phyloP scores from a whole-genome alignment of 2,888 invertebrate genomes.

The Selenia dentaria region DNA sequence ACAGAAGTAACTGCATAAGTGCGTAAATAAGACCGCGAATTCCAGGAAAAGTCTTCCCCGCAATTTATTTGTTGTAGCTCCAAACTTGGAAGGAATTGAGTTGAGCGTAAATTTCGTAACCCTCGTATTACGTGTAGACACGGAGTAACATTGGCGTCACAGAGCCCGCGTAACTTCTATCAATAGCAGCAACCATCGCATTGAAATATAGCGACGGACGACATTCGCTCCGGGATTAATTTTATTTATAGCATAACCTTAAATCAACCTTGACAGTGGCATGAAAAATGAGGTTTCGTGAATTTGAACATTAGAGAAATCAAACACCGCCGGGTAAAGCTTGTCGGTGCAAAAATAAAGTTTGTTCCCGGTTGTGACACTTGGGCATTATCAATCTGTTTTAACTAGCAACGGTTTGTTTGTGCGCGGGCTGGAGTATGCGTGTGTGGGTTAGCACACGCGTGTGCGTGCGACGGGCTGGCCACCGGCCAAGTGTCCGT shows the following conservation, averaged over 20 bases:
- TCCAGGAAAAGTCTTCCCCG: too few species aligned
- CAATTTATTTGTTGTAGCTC: too few species aligned
- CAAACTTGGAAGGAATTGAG: too few species aligned
- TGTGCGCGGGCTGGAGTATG: constrained; percentile 35
- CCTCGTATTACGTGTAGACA: constrained; percentile 5
- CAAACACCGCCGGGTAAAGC: constrained; percentile 62
- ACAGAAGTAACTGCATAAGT: too few species aligned
- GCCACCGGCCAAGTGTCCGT: constrained; percentile 44
- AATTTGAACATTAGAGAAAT: constrained; percentile 64
- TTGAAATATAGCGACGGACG: constrained; percentile 56
- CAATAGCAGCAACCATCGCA: constrained; percentile 44
- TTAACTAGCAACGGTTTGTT: constrained; percentile 64
- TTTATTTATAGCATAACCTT: constrained; percentile 79
- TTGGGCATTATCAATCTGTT: constrained; percentile 80
- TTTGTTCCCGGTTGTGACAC: constrained; percentile 67
- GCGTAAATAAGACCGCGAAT: too few species aligned
- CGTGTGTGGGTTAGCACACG: constrained; percentile 37
- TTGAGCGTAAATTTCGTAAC: background rate
- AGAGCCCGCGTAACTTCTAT: constrained; percentile 43
- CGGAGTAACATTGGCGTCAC: constrained; percentile 35
- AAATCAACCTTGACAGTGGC: constrained; percentile 82
- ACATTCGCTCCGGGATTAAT: constrained; percentile 52
- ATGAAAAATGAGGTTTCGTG: constrained; percentile 66
- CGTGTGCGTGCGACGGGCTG: constrained; percentile 39
- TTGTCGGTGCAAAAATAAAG: constrained; percentile 67